Percentiles rank a stretch among this genome's conserved stretches.
These are phyloP conservation scores for Spondyliosoma cantharus DNA, from an alignment of 2,797 vertebrate species.

Conservation along the genomic window DNA sequence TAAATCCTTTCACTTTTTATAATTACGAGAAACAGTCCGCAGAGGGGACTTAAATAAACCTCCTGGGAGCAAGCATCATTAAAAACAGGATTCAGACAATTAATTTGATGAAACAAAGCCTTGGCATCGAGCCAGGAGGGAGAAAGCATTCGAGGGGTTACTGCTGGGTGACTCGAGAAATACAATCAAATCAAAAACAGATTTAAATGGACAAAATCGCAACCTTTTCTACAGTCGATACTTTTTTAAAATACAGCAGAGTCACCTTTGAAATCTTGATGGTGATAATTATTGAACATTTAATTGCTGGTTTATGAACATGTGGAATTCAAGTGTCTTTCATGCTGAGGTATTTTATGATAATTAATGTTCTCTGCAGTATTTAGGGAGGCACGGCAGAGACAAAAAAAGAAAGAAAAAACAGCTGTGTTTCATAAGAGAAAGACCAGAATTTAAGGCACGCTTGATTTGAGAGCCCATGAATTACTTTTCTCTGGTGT, in stretches of 20 bases:
- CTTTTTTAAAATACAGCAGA: background rate
- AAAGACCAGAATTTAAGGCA: conserved; percentile 75
- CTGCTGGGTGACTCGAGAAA: conserved; percentile 32
- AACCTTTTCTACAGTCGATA: background rate
- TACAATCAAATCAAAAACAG: conserved; percentile 19
- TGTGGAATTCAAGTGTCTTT: conserved; percentile 36
- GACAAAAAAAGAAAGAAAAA: conserved; percentile 48
- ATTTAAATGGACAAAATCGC: background rate
- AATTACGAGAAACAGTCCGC: conserved; percentile 31
- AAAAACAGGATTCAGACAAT: conserved; percentile 57
- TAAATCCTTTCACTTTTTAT: conserved; percentile 38
- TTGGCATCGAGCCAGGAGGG: conserved; percentile 1
- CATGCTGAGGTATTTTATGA: conserved; percentile 34
- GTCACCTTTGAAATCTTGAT: conserved; percentile 10
- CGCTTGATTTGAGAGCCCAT: conserved; percentile 74
- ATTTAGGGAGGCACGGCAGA: conserved; percentile 41
- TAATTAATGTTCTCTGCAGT: conserved; percentile 60
- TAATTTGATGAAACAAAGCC: conserved; percentile 50
- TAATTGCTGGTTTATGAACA: conserved; percentile 10
- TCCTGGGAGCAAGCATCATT: conserved; percentile 61
- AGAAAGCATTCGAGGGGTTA: conserved; percentile 36
- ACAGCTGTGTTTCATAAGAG: conserved; percentile 78
- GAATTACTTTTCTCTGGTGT: conserved; percentile 70
- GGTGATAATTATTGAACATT: conserved; percentile 9
- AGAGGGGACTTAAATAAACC: conserved; percentile 33